These are phyloP conservation scores for Ctenomys sociabilis DNA, from an alignment of 2,113 vertebrate species.

Conservation along the genomic window DNA sequence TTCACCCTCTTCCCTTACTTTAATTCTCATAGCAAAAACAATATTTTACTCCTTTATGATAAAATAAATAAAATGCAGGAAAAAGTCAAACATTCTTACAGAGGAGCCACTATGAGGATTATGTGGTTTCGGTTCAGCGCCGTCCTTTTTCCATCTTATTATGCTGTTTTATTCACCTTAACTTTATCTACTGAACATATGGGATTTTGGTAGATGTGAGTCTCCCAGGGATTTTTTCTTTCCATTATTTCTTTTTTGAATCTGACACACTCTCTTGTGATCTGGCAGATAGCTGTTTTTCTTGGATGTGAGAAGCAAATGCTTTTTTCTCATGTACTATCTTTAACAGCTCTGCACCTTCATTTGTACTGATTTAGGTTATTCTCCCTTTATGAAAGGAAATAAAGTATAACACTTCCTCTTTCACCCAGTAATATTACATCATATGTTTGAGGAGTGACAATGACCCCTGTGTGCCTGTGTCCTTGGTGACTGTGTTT, in stretches of 20 bases:
- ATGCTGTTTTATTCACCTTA: not conserved
- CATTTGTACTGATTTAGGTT: not conserved
- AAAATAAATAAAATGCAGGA: not conserved
- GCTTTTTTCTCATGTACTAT: not conserved
- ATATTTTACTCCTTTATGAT: not conserved
- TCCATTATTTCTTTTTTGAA: not conserved
- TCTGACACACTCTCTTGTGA: not conserved
- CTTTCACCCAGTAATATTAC: not conserved
- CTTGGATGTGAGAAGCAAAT: not conserved
- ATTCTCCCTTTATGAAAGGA: not conserved
- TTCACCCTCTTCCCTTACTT: not conserved
- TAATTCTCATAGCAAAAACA: not conserved
- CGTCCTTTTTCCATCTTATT: fast-evolving
- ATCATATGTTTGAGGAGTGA: not conserved
- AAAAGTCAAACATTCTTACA: not conserved
- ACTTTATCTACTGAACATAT: not conserved
- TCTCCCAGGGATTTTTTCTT: not conserved
- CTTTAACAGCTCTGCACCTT: not conserved
- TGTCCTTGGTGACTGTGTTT: not conserved
- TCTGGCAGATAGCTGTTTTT: not conserved
- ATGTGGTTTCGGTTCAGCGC: fast-evolving
- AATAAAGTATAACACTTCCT: not conserved
- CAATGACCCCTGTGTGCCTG: not conserved
- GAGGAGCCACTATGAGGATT: not conserved
- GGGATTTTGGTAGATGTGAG: not conserved